Conservation (phyloP, 1,140 invertebrate genomes). For the Neuroterus valhalla region DNA sequence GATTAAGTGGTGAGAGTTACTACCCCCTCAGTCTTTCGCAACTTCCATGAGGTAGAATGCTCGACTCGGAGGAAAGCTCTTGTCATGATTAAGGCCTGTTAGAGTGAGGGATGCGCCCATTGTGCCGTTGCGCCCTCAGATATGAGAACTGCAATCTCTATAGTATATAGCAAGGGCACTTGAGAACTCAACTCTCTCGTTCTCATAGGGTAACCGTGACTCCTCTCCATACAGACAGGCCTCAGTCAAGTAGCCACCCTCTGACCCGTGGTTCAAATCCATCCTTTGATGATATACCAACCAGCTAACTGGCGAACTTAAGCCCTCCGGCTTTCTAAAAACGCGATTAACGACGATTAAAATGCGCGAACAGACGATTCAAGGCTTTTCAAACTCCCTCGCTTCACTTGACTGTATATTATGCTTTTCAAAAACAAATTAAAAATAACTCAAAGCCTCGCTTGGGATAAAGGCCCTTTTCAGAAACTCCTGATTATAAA, state of each 20-base stretch:
- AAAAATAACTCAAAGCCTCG: no score
- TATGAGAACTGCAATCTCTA: slow-evolving; percentile 59
- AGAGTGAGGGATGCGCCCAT: slow-evolving; percentile 62
- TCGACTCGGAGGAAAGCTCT: slow-evolving; percentile 54
- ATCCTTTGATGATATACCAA: slow-evolving; percentile 32
- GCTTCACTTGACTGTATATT: background rate
- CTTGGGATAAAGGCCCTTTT: no score
- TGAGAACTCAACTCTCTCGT: slow-evolving; percentile 58
- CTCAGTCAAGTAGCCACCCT: slow-evolving; percentile 53
- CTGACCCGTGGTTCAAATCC: slow-evolving; percentile 40
- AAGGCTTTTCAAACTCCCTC: slow-evolving; percentile 11
- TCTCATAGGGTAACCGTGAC: slow-evolving; percentile 55
- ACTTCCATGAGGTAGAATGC: slow-evolving; percentile 58
- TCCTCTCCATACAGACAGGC: slow-evolving; percentile 51
- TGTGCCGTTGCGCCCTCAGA: slow-evolving; percentile 56
- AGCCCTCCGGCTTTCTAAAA: slow-evolving; percentile 26
- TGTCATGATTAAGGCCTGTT: slow-evolving; percentile 67
- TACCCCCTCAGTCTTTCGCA: slow-evolving; percentile 44
- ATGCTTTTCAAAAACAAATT: background rate
- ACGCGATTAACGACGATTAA: slow-evolving; percentile 24
- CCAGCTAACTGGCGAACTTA: slow-evolving; percentile 10
- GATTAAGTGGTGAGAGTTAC: slow-evolving; percentile 48
- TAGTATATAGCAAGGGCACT: slow-evolving; percentile 61
- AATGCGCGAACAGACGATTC: slow-evolving; percentile 12
- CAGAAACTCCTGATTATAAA: no score